Conservation (phyloP, 2,888 invertebrate genomes). For the Drosophila picticornis region DNA sequence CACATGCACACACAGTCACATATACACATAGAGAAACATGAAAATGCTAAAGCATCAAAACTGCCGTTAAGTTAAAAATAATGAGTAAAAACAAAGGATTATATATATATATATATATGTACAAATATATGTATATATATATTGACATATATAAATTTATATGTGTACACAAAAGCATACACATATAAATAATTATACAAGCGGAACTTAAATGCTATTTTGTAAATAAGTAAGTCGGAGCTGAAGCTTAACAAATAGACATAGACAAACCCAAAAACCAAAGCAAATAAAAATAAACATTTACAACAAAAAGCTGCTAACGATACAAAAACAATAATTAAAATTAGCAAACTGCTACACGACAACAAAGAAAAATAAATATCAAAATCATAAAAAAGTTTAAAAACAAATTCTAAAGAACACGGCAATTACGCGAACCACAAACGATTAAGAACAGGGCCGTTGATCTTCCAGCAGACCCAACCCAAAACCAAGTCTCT, state of each 20-base stretch:
- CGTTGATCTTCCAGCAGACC: constrained; percentile 57
- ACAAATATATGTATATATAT: constrained; percentile 30
- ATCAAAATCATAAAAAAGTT: constrained; percentile 25
- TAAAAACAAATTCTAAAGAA: constrained; percentile 26
- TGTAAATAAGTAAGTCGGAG: constrained; percentile 74
- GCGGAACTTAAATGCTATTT: constrained; percentile 71
- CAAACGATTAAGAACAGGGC: constrained; percentile 28
- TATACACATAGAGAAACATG: constrained; percentile 39
- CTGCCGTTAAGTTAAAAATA: constrained; percentile 77
- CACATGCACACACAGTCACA: constrained; percentile 16
- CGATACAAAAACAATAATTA: constrained; percentile 81
- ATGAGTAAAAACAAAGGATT: constrained; percentile 61
- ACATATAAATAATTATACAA: constrained; percentile 58
- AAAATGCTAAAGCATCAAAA: constrained; percentile 75
- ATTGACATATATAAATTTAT: constrained; percentile 30
- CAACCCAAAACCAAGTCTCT: constrained; percentile 11
- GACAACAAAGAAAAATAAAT: constrained; percentile 27
- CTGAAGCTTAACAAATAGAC: constrained; percentile 73
- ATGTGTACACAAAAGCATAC: constrained; percentile 30
- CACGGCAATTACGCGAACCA: constrained; percentile 18
- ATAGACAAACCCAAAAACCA: constrained; percentile 55
- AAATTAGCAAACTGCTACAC: constrained; percentile 71
- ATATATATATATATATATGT: constrained; percentile 46
- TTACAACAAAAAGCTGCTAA: constrained; percentile 74
- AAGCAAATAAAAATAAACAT: constrained; percentile 47